Evolutionary conservation across 2,797 vertebrate genomes (phyloP).

Genomic region (Rhodeus uyekii): DNA sequence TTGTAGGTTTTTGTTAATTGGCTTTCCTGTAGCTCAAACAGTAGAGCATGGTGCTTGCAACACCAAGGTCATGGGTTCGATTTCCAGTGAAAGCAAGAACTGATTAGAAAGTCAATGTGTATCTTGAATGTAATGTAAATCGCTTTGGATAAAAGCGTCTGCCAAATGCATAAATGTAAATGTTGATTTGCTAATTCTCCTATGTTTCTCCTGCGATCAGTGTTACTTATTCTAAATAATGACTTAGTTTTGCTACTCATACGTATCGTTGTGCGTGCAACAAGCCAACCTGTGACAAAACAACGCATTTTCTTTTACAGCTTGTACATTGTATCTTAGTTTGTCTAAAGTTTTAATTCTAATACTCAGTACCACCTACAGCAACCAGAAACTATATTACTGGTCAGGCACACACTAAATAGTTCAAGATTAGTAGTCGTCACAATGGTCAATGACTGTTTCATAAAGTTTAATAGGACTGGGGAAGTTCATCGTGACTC

Average conservation of each 20-base stretch:
- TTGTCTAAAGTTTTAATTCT: background rate
- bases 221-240: background rate
- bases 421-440: background rate
- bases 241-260: background rate
- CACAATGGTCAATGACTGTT: background rate
- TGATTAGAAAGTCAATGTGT: too few relatives aligned
- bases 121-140: too few relatives aligned
- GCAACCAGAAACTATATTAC: background rate
- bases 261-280: background rate
- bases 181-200: too few relatives aligned
- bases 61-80: too few relatives aligned
- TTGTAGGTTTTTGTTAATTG: background rate
- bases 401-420: constrained; percentile 1
- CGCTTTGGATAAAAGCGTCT: too few relatives aligned
- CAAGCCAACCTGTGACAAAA: background rate
- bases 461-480: constrained; percentile 2
- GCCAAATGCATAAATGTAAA: too few relatives aligned
- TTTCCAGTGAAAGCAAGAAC: too few relatives aligned
- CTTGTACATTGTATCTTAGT: background rate
- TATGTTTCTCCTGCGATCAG: background rate
- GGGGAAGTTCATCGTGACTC: background rate
- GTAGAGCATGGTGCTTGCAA: too few relatives aligned
- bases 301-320: background rate
- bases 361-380: background rate
- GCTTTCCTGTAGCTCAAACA: too few relatives aligned